Conservation (phyloP, 2,797 vertebrate species). For the Eospalax fontanierii region DNA sequence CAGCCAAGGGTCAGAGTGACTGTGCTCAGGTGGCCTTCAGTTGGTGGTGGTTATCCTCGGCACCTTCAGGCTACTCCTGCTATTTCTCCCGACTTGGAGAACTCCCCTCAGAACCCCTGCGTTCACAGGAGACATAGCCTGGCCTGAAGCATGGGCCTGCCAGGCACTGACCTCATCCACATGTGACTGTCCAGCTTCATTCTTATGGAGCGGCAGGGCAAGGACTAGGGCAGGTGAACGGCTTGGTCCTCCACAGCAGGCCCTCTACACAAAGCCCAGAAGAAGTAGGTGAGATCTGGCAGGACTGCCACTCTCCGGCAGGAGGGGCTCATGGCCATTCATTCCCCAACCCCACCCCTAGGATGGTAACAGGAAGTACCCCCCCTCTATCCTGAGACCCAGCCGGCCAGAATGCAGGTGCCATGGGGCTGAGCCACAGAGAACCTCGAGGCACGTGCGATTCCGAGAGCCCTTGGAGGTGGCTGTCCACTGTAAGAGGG, state of each 20-base stretch:
- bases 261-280: not conserved
- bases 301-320: fast-evolving
- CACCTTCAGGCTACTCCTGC: not conserved
- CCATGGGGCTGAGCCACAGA: slow-evolving; percentile 85
- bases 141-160: not conserved
- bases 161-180: not conserved
- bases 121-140: not conserved
- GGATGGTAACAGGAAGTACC: slow-evolving; percentile 84
- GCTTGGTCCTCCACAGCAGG: not conserved
- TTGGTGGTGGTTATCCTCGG: not conserved
- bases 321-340: not conserved
- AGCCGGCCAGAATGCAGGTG: slow-evolving; percentile 86
- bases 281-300: fast-evolving
- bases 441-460: slow-evolving; percentile 92
- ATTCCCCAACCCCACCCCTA: not conserved
- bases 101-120: not conserved
- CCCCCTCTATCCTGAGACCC: slow-evolving; percentile 94
- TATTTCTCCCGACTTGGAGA: not conserved
- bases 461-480: slow-evolving; percentile 95
- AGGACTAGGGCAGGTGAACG: fast-evolving
- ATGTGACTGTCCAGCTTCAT: fast-evolving
- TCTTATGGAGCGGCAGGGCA: fast-evolving
- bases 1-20: not conserved
- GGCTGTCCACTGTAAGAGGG: slow-evolving; percentile 89
- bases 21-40: not conserved